Base-by-base conservation (phyloP, 2,888 invertebrate species). In the Cephus pygmeus region DNA sequence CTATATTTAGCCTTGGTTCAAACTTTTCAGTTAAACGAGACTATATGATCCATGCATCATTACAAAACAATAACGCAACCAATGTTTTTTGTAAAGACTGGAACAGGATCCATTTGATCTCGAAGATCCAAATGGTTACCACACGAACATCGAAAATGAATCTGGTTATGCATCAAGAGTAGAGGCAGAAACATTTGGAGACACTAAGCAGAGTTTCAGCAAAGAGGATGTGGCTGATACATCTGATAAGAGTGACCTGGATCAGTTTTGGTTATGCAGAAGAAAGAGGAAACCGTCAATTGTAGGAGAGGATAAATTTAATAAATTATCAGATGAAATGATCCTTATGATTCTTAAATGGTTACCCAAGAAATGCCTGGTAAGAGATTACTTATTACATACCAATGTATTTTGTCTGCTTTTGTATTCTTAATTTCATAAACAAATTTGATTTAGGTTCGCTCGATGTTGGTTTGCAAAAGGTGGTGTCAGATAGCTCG, bases 291-390 rank as follows among this genome's bases (percentile, higher is more conserved):
- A 74, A 87, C 86, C 80, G 88, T 92, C 86, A 85, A 87, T 88
- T 80, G 88, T 79, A 87, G 92, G 92, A 83, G 89, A 90, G 92
- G 95, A 97, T 90, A 93, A 95, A 74, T 97, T 97, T 91, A 93
- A 93, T 31, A 92, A 93, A 11, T 92, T 98, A 12, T 97, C 98
- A 0, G 98, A 98, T 91, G 98, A 98, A 92, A 95, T 98, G 86
- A 93, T 98, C 73, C 92, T 98, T 34, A 94, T 94, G 82, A 95
- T 98, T 76, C 95, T 98, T 85, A 94, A 95, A 82, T 97, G 95
- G 95, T 92, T 98, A 76, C 96, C 97, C 0, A 97, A 97, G 87
- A 93, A 94, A 80, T 95, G 85, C 96, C 96, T 73, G 96, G 96
- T 90, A 94, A 94, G 84, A 91, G 94, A 92, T 95, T 56, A 56